These are phyloP conservation scores for Umimayanthus chanpuru DNA, from an alignment of 92 coral and sea anemone genomes.

Conservation along the genomic window DNA sequence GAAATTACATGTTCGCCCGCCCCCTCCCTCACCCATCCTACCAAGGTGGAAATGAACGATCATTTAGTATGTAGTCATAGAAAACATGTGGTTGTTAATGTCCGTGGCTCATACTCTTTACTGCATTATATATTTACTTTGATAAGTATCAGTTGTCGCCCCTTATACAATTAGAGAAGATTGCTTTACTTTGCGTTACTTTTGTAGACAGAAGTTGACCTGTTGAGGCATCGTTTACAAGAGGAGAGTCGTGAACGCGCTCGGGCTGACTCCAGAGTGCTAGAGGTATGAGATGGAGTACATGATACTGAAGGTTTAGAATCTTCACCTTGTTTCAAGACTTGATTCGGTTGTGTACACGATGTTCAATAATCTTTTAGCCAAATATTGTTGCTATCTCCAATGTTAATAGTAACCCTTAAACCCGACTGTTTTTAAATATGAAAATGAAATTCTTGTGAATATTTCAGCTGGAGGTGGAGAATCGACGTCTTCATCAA, in stretches of 20 bases:
- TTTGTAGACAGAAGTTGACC: conserved; percentile 77
- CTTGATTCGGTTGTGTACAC: too few relatives aligned
- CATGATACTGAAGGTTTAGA: neutral
- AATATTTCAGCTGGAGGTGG: conserved; percentile 80
- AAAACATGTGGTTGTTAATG: neutral
- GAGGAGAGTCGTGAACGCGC: conserved; percentile 86
- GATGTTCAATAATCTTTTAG: too few relatives aligned
- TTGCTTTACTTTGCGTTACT: neutral
- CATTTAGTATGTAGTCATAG: neutral
- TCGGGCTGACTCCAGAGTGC: conserved; percentile 76
- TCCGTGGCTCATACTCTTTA: neutral
- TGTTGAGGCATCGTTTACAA: conserved; percentile 71
- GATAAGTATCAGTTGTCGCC: neutral
- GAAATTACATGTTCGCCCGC: too few relatives aligned
- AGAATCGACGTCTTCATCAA: conserved; percentile 88
- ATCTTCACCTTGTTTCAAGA: neutral
- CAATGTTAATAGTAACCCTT: too few relatives aligned
- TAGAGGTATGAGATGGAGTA: conserved; percentile 65
- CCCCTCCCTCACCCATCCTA: too few relatives aligned
- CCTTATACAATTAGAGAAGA: neutral
- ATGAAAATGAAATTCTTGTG: neutral
- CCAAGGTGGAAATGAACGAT: neutral
- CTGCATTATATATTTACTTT: neutral
- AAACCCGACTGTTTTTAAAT: too few relatives aligned
- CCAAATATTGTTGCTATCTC: too few relatives aligned